Conservation (phyloP, 30 jellyfish, hydroid and myxozoan genomes). For the Hydra vulgaris region DNA sequence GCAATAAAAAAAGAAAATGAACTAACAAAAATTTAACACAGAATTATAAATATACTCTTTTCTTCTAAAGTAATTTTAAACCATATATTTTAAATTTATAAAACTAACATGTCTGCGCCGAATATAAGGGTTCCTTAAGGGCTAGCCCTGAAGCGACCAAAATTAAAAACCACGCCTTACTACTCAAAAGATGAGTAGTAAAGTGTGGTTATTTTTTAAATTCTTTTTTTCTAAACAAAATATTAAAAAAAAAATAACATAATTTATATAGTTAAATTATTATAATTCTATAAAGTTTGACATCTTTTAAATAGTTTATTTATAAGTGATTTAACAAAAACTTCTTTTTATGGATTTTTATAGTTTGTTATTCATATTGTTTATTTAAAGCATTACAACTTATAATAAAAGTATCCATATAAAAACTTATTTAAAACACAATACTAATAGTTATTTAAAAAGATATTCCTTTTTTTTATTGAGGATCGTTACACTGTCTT, state of each 20-base stretch:
- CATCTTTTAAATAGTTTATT: neutral
- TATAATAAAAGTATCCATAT: neutral
- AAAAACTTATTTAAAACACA: neutral
- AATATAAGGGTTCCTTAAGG: neutral
- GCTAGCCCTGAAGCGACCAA: neutral
- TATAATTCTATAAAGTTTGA: neutral
- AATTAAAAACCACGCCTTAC: neutral
- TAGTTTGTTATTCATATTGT: neutral
- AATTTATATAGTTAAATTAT: neutral
- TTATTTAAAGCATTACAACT: neutral
- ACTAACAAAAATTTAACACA: no score
- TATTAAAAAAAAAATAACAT: no score
- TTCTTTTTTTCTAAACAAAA: neutral
- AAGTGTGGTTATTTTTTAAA: neutral
- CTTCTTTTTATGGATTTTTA: neutral
- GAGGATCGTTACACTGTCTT: neutral
- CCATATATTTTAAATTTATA: no score
- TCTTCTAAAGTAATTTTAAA: no score
- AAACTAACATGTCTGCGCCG: neutral
- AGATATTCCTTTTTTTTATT: neutral
- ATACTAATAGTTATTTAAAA: neutral
- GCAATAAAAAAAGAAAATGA: no score
- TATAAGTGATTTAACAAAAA: neutral
- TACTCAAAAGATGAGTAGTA: neutral
- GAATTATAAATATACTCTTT: no score